Conservation (phyloP, 2,797 vertebrate species). For the Channa striata region DNA sequence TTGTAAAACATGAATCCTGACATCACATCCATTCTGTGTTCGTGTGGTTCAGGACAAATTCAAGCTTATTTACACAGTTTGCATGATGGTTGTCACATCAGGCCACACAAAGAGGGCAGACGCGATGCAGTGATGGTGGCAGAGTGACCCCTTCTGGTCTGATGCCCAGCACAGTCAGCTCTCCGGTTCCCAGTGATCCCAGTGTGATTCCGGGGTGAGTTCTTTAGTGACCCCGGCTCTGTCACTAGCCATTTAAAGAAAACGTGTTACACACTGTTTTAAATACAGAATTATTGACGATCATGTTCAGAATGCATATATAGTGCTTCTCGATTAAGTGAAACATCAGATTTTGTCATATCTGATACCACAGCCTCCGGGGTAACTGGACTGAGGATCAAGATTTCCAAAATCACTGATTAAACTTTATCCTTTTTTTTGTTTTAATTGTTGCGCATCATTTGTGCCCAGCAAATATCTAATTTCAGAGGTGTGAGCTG, state of each 20-base stretch:
- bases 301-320: too few species aligned
- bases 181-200: constrained; percentile 15
- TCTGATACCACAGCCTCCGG: neutral
- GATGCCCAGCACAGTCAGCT: constrained; percentile 48
- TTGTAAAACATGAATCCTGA: neutral
- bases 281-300: neutral
- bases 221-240: too few species aligned
- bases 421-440: constrained; percentile 24
- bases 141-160: constrained; percentile 84
- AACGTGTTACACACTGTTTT: neutral
- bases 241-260: neutral
- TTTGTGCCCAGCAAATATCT: constrained; percentile 7
- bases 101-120: constrained; percentile 30
- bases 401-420: constrained; percentile 32
- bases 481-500: constrained; percentile 8
- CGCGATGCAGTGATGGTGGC: constrained; percentile 55
- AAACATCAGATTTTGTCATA: constrained; percentile 1
- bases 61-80: constrained; percentile 5
- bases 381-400: neutral
- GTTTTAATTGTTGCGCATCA: constrained; percentile 26
- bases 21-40: neutral
- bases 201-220: constrained; percentile 18
- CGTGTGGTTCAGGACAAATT: constrained; percentile 5
- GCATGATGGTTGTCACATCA: constrained; percentile 13
- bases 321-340: neutral